Conservation (phyloP, 2,113 vertebrate genomes). For the Anseranas semipalmata region DNA sequence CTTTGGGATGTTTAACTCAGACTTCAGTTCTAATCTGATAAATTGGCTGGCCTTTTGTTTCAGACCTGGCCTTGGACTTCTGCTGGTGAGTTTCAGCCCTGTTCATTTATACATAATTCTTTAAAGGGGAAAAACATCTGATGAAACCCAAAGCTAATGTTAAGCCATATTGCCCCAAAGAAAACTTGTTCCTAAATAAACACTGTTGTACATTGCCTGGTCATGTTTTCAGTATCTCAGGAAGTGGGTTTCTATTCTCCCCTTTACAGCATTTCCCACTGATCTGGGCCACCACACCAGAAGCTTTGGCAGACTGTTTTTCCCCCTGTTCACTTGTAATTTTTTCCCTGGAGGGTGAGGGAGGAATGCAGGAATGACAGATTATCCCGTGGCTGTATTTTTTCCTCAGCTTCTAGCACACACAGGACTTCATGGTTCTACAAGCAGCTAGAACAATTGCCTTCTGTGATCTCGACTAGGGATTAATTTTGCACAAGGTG, state of each 20-base stretch:
- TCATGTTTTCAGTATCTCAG: neutral
- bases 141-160: constrained; percentile 25
- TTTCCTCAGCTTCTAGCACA: neutral
- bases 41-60: neutral
- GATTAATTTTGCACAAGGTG: neutral
- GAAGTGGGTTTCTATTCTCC: constrained; percentile 2
- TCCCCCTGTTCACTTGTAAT: neutral
- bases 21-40: neutral
- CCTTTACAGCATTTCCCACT: neutral
- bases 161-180: neutral
- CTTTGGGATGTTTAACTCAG: neutral
- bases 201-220: neutral
- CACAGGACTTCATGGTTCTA: neutral
- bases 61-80: neutral
- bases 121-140: constrained; percentile 6
- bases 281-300: neutral
- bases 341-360: neutral
- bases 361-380: neutral
- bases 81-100: neutral
- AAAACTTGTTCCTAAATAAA: neutral
- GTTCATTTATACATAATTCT: neutral
- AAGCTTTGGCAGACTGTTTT: neutral
- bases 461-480: neutral
- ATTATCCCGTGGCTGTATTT: neutral
- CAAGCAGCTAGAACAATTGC: neutral